phyloP scores from a whole-genome alignment of 2,113 vertebrate genomes.

The Labeo catla region DNA sequence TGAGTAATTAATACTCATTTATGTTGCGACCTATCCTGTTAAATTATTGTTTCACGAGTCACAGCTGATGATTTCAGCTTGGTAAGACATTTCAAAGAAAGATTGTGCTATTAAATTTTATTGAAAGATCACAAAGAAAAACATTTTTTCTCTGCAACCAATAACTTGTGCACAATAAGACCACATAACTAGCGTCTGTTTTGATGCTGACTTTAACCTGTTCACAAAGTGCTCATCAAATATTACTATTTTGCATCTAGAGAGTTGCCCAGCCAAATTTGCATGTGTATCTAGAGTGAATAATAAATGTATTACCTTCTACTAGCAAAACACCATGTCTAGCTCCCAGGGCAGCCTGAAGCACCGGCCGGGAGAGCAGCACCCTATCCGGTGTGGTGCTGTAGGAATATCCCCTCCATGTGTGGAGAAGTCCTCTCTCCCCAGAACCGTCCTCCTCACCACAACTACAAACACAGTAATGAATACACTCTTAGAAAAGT shows the following conservation, averaged over 20 bases:
- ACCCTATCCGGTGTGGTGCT: conserved; percentile 84
- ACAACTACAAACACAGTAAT: conserved; percentile 72
- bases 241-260: not conserved
- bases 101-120: not conserved
- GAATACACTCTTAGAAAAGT: not conserved
- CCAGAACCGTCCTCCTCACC: conserved; percentile 76
- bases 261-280: not conserved
- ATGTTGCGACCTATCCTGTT: not conserved
- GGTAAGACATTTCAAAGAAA: not conserved
- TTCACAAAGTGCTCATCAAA: not conserved
- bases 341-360: conserved; percentile 88
- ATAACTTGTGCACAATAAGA: not conserved
- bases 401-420: conserved; percentile 89
- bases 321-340: conserved; percentile 88
- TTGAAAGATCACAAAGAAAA: not conserved
- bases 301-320: conserved; percentile 78
- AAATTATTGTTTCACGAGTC: not conserved
- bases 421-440: conserved; percentile 87
- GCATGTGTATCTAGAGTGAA: not conserved
- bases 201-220: not conserved
- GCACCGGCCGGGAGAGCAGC: conserved; percentile 82
- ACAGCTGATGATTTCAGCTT: not conserved
- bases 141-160: not conserved
- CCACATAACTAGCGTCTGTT: not conserved
- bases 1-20: not conserved